Evolutionary conservation across 1,140 invertebrate species (phyloP).

Genomic region (Rhizoglyphus robini): DNA sequence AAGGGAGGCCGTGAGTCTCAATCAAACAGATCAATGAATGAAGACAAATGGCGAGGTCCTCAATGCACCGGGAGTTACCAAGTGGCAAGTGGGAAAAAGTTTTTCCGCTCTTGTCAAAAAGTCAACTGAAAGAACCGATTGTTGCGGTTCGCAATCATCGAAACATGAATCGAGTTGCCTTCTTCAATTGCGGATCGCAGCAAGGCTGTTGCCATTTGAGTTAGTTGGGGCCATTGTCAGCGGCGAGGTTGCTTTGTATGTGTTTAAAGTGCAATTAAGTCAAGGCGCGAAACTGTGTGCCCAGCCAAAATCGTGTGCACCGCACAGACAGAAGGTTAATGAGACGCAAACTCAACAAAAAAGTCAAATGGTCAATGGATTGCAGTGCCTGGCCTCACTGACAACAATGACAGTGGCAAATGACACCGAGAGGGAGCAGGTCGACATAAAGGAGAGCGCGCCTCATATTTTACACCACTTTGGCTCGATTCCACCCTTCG

Average conservation of each 20-base stretch:
- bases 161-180: not conserved
- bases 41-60: conserved; percentile 7
- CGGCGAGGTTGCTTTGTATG: not conserved
- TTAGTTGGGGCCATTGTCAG: not conserved
- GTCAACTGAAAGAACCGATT: not conserved
- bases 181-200: not conserved
- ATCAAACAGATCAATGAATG: conserved; percentile 1
- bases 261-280: conserved; percentile 7
- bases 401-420: not conserved
- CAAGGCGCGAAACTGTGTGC: not conserved
- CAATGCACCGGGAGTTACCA: not conserved
- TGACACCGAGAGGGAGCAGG: not conserved
- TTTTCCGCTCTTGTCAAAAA: not conserved
- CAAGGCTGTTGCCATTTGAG: not conserved
- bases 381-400: not conserved
- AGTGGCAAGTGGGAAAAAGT: not conserved
- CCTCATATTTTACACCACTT: conserved; percentile 5
- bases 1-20: not conserved
- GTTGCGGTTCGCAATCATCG: conserved; percentile 2
- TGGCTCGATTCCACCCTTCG: not conserved
- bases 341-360: not conserved
- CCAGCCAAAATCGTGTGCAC: not conserved
- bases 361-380: not conserved
- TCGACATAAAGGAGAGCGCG: not conserved
- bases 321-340: not conserved